Conservation (phyloP, 2,113 vertebrate species). For the Alosa alosa region DNA sequence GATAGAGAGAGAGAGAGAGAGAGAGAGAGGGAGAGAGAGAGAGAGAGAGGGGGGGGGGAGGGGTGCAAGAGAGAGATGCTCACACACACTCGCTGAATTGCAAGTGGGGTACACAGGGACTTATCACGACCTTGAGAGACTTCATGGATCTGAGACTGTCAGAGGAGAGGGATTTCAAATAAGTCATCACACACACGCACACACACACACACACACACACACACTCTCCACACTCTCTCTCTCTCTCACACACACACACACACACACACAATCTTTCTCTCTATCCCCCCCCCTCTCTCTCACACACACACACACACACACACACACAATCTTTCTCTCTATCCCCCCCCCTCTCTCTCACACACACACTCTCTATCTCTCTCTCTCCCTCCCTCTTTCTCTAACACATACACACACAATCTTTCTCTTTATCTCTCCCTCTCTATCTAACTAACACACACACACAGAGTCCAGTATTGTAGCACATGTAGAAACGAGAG, state of each 20-base stretch:
- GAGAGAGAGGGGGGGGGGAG: no score
- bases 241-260: no score
- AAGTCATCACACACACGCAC: conserved; percentile 13
- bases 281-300: no score
- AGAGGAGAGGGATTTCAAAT: conserved; percentile 43
- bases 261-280: no score
- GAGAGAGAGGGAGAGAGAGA: neutral
- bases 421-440: no score
- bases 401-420: no score
- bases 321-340: no score
- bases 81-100: conserved; percentile 17
- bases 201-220: neutral
- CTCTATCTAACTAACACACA: neutral
- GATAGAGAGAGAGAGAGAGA: no score
- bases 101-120: neutral
- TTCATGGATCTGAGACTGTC: conserved; percentile 7
- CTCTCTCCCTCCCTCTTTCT: no score
- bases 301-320: no score
- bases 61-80: conserved; percentile 5
- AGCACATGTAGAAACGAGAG: neutral
- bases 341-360: no score
- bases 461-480: neutral
- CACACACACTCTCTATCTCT: no score
- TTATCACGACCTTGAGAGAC: conserved; percentile 30
- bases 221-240: neutral